These are phyloP conservation scores for Etheostoma nigrum DNA, from an alignment of 2,797 vertebrate genomes.

Conservation along the genomic window DNA sequence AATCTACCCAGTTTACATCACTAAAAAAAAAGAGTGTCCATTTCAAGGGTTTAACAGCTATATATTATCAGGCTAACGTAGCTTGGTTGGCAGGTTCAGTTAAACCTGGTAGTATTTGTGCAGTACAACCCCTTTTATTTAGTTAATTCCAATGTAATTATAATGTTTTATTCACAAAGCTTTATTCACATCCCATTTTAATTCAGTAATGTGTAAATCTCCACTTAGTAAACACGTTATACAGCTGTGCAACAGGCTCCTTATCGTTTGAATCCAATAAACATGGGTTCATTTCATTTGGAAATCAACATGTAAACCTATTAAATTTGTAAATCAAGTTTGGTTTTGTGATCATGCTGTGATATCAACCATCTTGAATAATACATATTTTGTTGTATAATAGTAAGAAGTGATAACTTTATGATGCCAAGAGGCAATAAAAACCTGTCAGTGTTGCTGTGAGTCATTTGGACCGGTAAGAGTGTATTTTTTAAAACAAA, in stretches of 20 bases:
- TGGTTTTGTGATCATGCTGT: conserved; percentile 17
- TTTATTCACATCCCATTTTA: neutral
- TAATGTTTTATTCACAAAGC: neutral
- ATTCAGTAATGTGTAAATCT: neutral
- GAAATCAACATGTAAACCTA: neutral
- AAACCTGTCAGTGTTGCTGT: conserved; percentile 18
- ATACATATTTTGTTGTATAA: conserved; percentile 27
- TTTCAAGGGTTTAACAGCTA: conserved; percentile 1
- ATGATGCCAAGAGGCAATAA: conserved; percentile 34
- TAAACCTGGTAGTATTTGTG: neutral
- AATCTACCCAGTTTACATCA: conserved; percentile 1
- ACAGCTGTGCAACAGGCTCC: neutral
- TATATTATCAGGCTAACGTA: neutral
- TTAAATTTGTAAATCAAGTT: neutral
- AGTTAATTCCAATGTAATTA: neutral
- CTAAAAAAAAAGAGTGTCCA: neutral
- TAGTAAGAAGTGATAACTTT: conserved; percentile 34
- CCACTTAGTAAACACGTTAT: neutral
- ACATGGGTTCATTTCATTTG: conserved; percentile 9
- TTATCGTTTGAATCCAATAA: neutral
- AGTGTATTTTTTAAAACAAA: conserved; percentile 19
- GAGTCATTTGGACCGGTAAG: conserved; percentile 20
- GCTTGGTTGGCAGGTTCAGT: neutral
- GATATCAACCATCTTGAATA: conserved; percentile 15
- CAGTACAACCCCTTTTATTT: neutral